phyloP scores from a whole-genome alignment of 2,888 invertebrate species.

The Neuroscelio doddi region DNA sequence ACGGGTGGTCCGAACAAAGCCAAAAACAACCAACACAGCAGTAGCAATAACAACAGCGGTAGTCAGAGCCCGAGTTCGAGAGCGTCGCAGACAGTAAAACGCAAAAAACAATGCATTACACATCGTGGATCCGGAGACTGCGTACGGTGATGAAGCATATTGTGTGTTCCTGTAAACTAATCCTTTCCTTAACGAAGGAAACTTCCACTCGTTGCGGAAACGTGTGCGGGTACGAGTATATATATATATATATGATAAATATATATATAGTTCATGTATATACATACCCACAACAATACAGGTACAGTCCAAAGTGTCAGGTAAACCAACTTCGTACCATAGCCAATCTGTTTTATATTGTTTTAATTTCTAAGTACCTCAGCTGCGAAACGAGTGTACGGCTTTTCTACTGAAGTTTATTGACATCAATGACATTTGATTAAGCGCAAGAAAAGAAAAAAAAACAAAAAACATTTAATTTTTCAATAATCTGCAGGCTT shows the following conservation, averaged over 20 bases:
- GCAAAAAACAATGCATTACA: constrained; percentile 65
- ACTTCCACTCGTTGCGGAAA: constrained; percentile 12
- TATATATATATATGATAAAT: constrained; percentile 30
- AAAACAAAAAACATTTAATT: constrained; percentile 13
- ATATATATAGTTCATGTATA: constrained; percentile 22
- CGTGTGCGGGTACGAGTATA: constrained; percentile 32
- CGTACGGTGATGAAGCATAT: constrained; percentile 69
- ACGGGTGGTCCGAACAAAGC: constrained; percentile 53
- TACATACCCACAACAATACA: constrained; percentile 51
- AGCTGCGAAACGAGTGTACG: no score
- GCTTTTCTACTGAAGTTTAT: constrained; percentile 14
- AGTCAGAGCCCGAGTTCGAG: constrained; percentile 64
- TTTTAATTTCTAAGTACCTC: background rate
- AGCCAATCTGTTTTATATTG: constrained; percentile 27
- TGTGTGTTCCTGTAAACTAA: constrained; percentile 39
- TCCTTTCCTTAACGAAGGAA: constrained; percentile 1
- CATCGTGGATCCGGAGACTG: constrained; percentile 66
- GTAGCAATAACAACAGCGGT: constrained; percentile 59
- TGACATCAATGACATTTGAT: constrained; percentile 8
- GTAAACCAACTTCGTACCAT: background rate
- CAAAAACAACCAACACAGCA: constrained; percentile 56
- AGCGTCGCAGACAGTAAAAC: constrained; percentile 60
- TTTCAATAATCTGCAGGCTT: constrained; percentile 22
- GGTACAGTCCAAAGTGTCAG: constrained; percentile 45
- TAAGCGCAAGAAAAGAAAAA: background rate